Evolutionary conservation across 2,888 invertebrate species (phyloP).

Genomic region (Perdita meconis): DNA sequence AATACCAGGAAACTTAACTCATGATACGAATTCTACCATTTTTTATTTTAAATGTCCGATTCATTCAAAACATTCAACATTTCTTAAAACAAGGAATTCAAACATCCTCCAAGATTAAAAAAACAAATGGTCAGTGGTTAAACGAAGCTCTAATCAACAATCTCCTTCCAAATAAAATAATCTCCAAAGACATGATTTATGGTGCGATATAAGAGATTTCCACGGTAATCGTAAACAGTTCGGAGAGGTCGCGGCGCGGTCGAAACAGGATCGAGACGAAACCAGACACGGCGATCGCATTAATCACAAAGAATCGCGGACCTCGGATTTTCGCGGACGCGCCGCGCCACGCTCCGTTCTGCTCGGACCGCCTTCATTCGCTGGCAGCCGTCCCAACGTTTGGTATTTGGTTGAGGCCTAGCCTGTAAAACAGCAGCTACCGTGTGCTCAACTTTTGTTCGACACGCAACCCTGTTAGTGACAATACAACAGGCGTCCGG

Average conservation of each 20-base stretch:
- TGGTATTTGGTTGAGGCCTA: conserved; percentile 56
- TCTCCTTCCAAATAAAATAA: too few relatives aligned
- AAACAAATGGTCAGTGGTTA: too few relatives aligned
- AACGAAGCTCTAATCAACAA: too few relatives aligned
- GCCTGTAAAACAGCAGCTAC: conserved; percentile 48
- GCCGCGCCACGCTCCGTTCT: conserved; percentile 39
- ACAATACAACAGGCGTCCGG: not conserved
- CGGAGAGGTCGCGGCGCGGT: not conserved
- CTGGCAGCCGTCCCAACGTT: conserved; percentile 53
- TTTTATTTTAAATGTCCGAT: too few relatives aligned
- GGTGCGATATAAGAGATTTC: not conserved
- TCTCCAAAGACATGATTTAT: too few relatives aligned
- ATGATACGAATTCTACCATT: too few relatives aligned
- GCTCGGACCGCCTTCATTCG: conserved; percentile 54
- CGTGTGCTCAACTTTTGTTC: conserved; percentile 55
- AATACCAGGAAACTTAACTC: too few relatives aligned
- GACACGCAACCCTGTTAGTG: conserved; percentile 36
- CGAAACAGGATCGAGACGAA: not conserved
- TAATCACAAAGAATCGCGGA: conserved; percentile 45
- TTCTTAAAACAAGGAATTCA: too few relatives aligned
- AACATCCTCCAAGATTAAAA: too few relatives aligned
- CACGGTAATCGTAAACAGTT: not conserved
- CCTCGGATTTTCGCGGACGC: conserved; percentile 44
- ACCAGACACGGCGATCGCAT: conserved; percentile 17
- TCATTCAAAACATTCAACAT: too few relatives aligned